Conservation (phyloP, 2,888 invertebrate genomes). For the Iphiclides podalirius region DNA sequence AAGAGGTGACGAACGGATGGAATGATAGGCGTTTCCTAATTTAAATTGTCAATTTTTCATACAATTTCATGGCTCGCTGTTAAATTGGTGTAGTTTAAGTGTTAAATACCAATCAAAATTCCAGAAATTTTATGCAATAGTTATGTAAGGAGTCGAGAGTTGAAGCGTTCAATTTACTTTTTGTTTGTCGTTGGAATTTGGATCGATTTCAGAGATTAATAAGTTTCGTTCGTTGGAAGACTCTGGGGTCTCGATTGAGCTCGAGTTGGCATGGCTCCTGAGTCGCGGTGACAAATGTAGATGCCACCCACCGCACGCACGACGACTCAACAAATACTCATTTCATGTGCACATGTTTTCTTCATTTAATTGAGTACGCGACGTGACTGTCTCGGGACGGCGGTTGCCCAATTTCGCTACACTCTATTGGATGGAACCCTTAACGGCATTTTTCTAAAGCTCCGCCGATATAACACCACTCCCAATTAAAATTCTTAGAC, state of each 20-base stretch:
- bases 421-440: conserved; percentile 1
- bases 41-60: conserved; percentile 19
- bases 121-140: conserved; percentile 12
- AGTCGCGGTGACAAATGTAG: conserved; percentile 65
- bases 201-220: conserved; percentile 4
- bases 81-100: neutral
- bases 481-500: too few species aligned
- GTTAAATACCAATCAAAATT: conserved; percentile 18
- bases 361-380: conserved; percentile 45
- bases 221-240: too few species aligned
- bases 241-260: conserved; percentile 12
- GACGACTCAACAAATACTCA: conserved; percentile 61
- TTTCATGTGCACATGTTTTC: conserved; percentile 50
- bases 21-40: conserved; percentile 8
- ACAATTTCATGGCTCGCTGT: conserved; percentile 19
- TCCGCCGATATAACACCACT: too few species aligned
- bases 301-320: conserved; percentile 66
- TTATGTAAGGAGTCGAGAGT: conserved; percentile 6
- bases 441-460: neutral
- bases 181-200: conserved; percentile 16
- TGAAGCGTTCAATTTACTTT: conserved; percentile 22
- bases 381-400: conserved; percentile 20
- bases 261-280: conserved; percentile 31
- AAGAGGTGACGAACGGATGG: neutral
- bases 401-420: conserved; percentile 2